Base-by-base conservation (phyloP, 2,888 invertebrate species). In the Gerosis bhagava region DNA sequence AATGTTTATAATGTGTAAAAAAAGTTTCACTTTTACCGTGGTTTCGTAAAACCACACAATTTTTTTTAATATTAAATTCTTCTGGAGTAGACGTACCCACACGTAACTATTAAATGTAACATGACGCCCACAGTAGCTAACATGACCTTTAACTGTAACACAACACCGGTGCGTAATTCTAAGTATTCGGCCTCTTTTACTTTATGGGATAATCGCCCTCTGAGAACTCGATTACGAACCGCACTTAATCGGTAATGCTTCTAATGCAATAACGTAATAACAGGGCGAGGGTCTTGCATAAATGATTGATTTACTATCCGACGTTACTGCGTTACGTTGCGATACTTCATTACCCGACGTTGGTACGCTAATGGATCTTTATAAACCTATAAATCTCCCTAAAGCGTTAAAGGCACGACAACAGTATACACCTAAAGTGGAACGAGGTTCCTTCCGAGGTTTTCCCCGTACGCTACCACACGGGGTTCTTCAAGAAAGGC, bases 261-360 rank as follows among this genome's bases (percentile, higher is more conserved):
- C 44, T 42, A 43, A 49, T 25, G 37, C 37, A 44, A 44, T 42
- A 41, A 45, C 45, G 45, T 45, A 45, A 45, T 45, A 45, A 45
- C 39, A 45, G 45, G 45, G 45, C 45, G 45, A 45, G 36, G 40
- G 47, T 45, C 54, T 54, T 51, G 51, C 50, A 50, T 49, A 52
- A 53, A 57, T 56, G 53, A 57, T 59, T 55, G 57, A 59, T 59
- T 53, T 52, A 50, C 47, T 51, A 49, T 48, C 46, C 25, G 24
- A 35, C 15, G 45, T 50, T 41, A 50, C 49, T 28, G 39, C 29
- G 34, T 47, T 39, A n/a, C 26, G 35, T 50, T 50, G 35, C 49
- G 15, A 40, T 44, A 49, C 45, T 50, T 45, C 31, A 50, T 45
- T 45, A 45, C 29, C 16, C 29, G 29, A 45, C 44, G 44, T 31